Evolutionary conservation across 2,888 invertebrate genomes (phyloP).

Genomic region (Psococerastis gibbosa): DNA sequence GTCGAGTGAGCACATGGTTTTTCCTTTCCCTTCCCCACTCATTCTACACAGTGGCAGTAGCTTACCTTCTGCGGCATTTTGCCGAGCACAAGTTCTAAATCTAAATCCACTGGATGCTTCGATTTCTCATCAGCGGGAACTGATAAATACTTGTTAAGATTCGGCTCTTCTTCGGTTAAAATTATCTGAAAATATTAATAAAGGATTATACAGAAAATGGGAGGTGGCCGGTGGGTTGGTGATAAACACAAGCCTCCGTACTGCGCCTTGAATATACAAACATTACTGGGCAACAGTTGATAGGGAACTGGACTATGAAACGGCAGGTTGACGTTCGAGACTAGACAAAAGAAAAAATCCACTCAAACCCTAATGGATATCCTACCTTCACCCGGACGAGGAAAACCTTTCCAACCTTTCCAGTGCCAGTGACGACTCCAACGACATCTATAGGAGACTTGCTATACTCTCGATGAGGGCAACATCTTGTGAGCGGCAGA

Average conservation of each 20-base stretch:
- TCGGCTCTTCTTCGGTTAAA: slow-evolving; percentile 12
- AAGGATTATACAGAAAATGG: too few relatives aligned
- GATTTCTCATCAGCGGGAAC: slow-evolving; percentile 23
- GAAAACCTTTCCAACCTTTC: slow-evolving; percentile 35
- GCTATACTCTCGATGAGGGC: slow-evolving; percentile 49
- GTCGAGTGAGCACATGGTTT: too few relatives aligned
- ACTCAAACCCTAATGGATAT: too few relatives aligned
- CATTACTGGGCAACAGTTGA: too few relatives aligned
- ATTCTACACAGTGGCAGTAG: too few relatives aligned
- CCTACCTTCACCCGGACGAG: slow-evolving; percentile 24
- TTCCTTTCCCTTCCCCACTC: too few relatives aligned
- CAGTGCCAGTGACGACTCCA: slow-evolving; percentile 76
- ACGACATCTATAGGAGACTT: slow-evolving; percentile 85
- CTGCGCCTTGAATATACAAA: too few relatives aligned
- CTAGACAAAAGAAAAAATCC: too few relatives aligned
- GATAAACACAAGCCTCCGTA: too few relatives aligned
- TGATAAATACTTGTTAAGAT: slow-evolving; percentile 13
- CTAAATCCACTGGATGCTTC: slow-evolving; percentile 65
- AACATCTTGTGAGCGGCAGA: slow-evolving; percentile 50
- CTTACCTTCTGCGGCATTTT: slow-evolving; percentile 59
- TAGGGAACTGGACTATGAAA: too few relatives aligned
- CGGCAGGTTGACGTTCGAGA: too few relatives aligned
- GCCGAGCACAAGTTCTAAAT: slow-evolving; percentile 75
- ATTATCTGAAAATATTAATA: slow-evolving; percentile 11
- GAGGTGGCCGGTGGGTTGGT: too few relatives aligned